phyloP scores from a whole-genome alignment of 2,888 invertebrate genomes.

The Folsomia candida region DNA sequence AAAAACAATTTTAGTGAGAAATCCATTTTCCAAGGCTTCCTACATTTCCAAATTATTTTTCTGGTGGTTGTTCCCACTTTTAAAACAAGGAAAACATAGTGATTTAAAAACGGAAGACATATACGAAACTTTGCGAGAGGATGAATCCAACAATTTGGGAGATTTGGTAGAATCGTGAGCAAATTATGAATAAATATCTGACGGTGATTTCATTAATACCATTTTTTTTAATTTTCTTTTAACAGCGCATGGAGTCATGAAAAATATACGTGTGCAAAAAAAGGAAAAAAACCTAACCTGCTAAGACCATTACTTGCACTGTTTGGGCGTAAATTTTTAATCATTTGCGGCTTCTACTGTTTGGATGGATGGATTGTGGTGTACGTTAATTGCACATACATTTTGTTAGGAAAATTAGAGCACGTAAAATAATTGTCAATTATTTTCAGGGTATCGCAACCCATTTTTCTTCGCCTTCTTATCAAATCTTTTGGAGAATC shows the following conservation, averaged over 20 bases:
- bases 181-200: background rate
- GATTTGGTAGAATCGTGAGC: background rate
- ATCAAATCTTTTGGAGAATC: background rate
- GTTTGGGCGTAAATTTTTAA: background rate
- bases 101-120: background rate
- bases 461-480: background rate
- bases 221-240: background rate
- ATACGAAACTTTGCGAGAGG: background rate
- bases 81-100: background rate
- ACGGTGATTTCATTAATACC: background rate
- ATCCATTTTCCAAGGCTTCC: background rate
- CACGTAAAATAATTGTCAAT: no score
- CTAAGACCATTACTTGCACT: background rate
- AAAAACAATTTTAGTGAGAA: background rate
- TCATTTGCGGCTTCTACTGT: background rate
- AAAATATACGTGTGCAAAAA: background rate
- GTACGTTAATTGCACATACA: background rate
- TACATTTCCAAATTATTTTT: slow-evolving; percentile 4
- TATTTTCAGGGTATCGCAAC: background rate
- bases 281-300: background rate
- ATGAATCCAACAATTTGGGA: background rate
- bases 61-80: slow-evolving; percentile 4
- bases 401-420: background rate
- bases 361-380: background rate
- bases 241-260: background rate